Base-by-base conservation (phyloP, 2,113 vertebrate species). In the Tympanuchus pallidicinctus region DNA sequence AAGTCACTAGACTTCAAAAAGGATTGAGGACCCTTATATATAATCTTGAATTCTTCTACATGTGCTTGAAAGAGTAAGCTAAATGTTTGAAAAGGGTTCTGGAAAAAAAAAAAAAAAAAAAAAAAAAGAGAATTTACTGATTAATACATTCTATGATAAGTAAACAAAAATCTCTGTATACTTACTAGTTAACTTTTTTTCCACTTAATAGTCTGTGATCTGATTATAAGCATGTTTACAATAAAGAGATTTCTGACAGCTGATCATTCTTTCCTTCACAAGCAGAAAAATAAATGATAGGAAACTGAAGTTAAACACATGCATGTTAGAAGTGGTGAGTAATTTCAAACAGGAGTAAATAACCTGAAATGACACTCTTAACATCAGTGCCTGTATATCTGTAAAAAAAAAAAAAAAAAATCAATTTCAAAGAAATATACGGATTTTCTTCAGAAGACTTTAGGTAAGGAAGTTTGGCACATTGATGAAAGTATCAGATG, bases 31-130 rank as follows among this genome's bases (percentile, higher is more conserved):
- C 14, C 12, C 19, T 65, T 24, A 4, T 36, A 16, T 36, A n/a
- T 25, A 54, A 71, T 65, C 38, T 43, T 69, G 32, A 45, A 76
- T 66, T 86, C 3, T 63, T 5, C 2, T 4, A 11, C 8, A 3
- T 59, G 3, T 11, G 56, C 13, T 19, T 50, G 34, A 34, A 66
- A 27, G 21, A 27, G 4, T 38, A 50, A 66, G 7, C 3, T 22
- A 76, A 61, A 34, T 2, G 5, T 65, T 72, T 2, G 0, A 56
- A 92, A 56, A 81, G 0, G 3, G 2, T 40, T 57, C 10, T n/a
- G 5, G 15, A 21, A 40, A 71, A 6, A 16, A 1, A 6, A 50
- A 50, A 50, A 6, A 50, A 50, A 12, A 50, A 22, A 48, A 11
- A 48, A 9, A 48, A 28, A 43, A 6, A 32, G 38, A 38, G 38